Evolutionary conservation across 1,140 invertebrate genomes (phyloP), one percentile per base, ranked within the genome.

Genomic region (Drosophila rhopaloa): DNA sequence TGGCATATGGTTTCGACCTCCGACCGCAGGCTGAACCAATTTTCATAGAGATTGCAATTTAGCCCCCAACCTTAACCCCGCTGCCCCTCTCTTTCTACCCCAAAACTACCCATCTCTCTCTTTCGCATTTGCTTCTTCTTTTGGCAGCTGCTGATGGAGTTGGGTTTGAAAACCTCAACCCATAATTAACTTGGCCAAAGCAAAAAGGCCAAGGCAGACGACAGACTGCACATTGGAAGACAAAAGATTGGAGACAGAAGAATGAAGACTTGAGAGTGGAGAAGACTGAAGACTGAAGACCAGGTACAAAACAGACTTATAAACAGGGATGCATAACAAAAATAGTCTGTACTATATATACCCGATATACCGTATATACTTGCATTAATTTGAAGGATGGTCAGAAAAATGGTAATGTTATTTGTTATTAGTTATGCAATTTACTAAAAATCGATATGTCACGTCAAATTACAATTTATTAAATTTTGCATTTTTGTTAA

Each of bases 151-250:
- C 79, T 54, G 75, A 70, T 61, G 62, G 72, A 55, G 61, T 43
- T 77, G 81, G 67, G 86, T 90, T 90, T 84, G 86, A 66, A 90
- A 90, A 90, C 85, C 86, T 90, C 86, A 90, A 80, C 86, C 85
- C 76, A 90, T 90, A 90, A 90, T 90, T 90, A 90, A 90, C 86
- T 81, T 89, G 71, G 63, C 78, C 81, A 76, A 79, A 54, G 68
- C 59, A 65, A 60, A 57, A 65, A 59, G 55, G 67, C 73, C 46
- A 70, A 71, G 16, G 59, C 78, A 86, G 82, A 81, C 81, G 78
- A 81, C 82, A 86, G 55, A 55, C 60, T 43, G 38, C 55, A 43
- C 38, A 43, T 10, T 10, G 14, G 27, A 43, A 43, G 7, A 41
- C 51, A 40, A 35, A 29, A 29, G 27, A 62, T 27, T 19, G 38